These are phyloP conservation scores for Holothuria leucospilota DNA, from an alignment of 53 echinoderm and acorn worm species.

Conservation along the genomic window DNA sequence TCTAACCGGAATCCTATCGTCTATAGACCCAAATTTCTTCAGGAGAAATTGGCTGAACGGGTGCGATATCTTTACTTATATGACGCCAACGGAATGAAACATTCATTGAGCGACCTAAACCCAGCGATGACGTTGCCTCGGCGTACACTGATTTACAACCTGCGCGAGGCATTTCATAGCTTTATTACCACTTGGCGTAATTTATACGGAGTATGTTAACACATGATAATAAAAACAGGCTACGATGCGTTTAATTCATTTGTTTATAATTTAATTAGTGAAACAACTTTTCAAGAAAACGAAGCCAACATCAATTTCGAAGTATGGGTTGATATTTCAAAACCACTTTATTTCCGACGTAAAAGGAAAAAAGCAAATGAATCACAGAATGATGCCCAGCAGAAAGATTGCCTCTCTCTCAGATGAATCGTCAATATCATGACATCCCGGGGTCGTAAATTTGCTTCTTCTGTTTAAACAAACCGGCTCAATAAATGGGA, in stretches of 20 bases:
- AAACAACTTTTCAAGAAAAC: slow-evolving; percentile 22
- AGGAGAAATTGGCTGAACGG: too few relatives aligned
- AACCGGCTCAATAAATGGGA: slow-evolving; percentile 46
- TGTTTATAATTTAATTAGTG: slow-evolving; percentile 56
- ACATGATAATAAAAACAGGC: slow-evolving; percentile 27
- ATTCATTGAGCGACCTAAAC: too few relatives aligned
- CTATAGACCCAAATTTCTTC: too few relatives aligned
- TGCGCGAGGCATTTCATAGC: slow-evolving; percentile 29
- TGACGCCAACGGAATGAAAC: too few relatives aligned
- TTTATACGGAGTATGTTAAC: slow-evolving; percentile 39
- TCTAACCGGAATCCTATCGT: too few relatives aligned
- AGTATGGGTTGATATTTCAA: slow-evolving; percentile 45
- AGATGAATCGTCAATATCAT: slow-evolving; percentile 42
- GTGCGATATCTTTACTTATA: too few relatives aligned
- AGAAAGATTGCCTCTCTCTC: slow-evolving; percentile 20
- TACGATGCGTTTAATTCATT: slow-evolving; percentile 49
- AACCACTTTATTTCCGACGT: slow-evolving; percentile 40
- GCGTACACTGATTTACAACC: slow-evolving; percentile 16
- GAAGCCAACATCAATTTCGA: slow-evolving; percentile 35
- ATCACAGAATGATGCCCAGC: slow-evolving; percentile 20
- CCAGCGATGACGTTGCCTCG: too few relatives aligned
- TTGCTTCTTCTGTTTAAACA: slow-evolving; percentile 46
- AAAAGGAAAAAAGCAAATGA: slow-evolving; percentile 32
- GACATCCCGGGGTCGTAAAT: slow-evolving; percentile 35
- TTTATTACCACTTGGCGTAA: slow-evolving; percentile 39